Conservation (phyloP, 2,797 vertebrate species). For the Stomatorhinus walkeri region DNA sequence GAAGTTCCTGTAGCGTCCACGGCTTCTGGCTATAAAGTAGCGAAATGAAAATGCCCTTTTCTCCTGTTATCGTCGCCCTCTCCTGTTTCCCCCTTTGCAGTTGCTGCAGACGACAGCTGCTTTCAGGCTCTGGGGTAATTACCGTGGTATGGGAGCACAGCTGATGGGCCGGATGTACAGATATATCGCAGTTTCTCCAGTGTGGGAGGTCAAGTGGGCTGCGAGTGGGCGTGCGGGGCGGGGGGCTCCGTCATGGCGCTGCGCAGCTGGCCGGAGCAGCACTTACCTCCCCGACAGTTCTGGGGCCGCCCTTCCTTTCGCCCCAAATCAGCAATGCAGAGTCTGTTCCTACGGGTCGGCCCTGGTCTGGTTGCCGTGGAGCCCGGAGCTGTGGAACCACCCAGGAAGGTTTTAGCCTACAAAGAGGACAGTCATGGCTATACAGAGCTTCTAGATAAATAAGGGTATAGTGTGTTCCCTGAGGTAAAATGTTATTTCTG, state of each 20-base stretch:
- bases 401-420: conserved; percentile 3
- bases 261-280: not conserved
- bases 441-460: not conserved
- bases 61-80: not conserved
- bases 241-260: not conserved
- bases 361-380: not conserved
- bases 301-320: not conserved
- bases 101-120: conserved; percentile 44
- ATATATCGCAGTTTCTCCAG: conserved; percentile 12
- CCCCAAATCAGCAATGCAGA: not conserved
- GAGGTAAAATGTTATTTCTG: not conserved
- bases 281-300: not conserved
- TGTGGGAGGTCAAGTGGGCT: not conserved
- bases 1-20: not conserved
- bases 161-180: conserved; percentile 30
- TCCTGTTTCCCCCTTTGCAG: conserved; percentile 23
- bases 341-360: not conserved
- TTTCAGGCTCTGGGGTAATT: conserved; percentile 39
- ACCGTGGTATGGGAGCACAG: conserved; percentile 49
- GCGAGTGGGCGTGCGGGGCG: not conserved
- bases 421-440: not conserved
- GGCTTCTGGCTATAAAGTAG: not conserved
- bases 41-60: not conserved
- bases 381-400: not conserved
- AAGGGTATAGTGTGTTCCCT: not conserved